Evolutionary conservation across 2,888 invertebrate species (phyloP).

Genomic region (Thera britannica): DNA sequence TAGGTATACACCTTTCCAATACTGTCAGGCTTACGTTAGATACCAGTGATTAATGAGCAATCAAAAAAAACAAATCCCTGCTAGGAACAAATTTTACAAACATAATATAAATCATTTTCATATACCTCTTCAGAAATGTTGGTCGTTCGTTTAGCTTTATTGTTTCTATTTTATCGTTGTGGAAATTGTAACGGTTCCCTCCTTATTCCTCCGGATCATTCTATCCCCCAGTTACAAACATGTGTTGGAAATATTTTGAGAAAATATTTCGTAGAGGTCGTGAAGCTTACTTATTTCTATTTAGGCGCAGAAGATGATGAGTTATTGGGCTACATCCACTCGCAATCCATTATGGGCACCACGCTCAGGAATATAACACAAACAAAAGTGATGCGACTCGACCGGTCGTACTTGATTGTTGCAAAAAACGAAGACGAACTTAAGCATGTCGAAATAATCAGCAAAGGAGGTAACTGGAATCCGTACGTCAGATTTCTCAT

Average conservation of each 20-base stretch:
- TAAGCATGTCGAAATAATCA: constrained; percentile 38
- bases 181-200: constrained; percentile 18
- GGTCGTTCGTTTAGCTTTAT: constrained; percentile 23
- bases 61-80: constrained; percentile 5
- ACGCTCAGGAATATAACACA: neutral
- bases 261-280: constrained; percentile 39
- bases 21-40: constrained; percentile 19
- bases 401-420: constrained; percentile 49
- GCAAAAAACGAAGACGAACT: constrained; percentile 43
- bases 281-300: constrained; percentile 37
- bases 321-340: constrained; percentile 41
- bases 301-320: constrained; percentile 28
- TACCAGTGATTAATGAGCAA: constrained; percentile 32
- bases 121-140: constrained; percentile 36
- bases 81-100: constrained; percentile 6
- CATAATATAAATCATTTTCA: constrained; percentile 14
- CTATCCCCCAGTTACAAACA: constrained; percentile 4
- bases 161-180: constrained; percentile 16
- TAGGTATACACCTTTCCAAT: constrained; percentile 20
- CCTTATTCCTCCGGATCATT: neutral
- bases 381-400: neutral
- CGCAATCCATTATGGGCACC: constrained; percentile 18
- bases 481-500: constrained; percentile 56
- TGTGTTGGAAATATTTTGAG: constrained; percentile 40
- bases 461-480: constrained; percentile 53